Evolutionary conservation across 2,797 vertebrate genomes (phyloP).

Genomic region (Rhabdomys pumilio): DNA sequence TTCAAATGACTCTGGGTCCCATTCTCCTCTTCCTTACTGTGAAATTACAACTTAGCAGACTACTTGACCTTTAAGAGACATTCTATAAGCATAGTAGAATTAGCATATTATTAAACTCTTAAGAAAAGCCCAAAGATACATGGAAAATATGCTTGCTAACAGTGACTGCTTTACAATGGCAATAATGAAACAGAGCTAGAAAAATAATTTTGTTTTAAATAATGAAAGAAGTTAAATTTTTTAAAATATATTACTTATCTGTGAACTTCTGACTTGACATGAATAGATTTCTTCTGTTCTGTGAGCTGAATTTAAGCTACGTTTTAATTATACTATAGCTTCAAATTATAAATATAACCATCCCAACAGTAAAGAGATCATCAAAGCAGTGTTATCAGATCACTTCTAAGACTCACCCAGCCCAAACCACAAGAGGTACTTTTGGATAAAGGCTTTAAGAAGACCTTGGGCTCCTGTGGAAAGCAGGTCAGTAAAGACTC

Average conservation of each 20-base stretch:
- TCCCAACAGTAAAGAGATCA: slow-evolving; percentile 82
- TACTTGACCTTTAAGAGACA: slow-evolving; percentile 8
- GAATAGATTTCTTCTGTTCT: slow-evolving; percentile 55
- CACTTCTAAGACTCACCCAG: slow-evolving; percentile 62
- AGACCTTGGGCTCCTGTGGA: slow-evolving; percentile 86
- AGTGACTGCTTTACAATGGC: slow-evolving; percentile 77
- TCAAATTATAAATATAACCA: slow-evolving; percentile 31
- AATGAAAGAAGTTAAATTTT: slow-evolving; percentile 82
- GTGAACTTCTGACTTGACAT: slow-evolving; percentile 76
- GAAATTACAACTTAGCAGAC: slow-evolving; percentile 25
- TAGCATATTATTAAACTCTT: slow-evolving; percentile 35
- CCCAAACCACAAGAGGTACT: slow-evolving; percentile 21
- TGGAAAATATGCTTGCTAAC: slow-evolving; percentile 74
- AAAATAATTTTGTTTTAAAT: slow-evolving; percentile 85
- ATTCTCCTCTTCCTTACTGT: slow-evolving; percentile 57
- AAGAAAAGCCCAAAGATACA: slow-evolving; percentile 66
- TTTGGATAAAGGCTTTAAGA: slow-evolving; percentile 60
- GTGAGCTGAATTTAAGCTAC: slow-evolving; percentile 63
- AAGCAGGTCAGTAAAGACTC: slow-evolving; percentile 96
- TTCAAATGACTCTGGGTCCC: slow-evolving; percentile 58
- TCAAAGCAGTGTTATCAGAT: slow-evolving; percentile 67
- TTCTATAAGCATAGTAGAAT: slow-evolving; percentile 44
- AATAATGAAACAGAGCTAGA: slow-evolving; percentile 81
- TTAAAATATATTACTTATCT: slow-evolving; percentile 82
- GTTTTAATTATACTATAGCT: slow-evolving; percentile 57